phyloP scores from a whole-genome alignment of 2,888 invertebrate genomes.

The Trachelus iudaicus region DNA sequence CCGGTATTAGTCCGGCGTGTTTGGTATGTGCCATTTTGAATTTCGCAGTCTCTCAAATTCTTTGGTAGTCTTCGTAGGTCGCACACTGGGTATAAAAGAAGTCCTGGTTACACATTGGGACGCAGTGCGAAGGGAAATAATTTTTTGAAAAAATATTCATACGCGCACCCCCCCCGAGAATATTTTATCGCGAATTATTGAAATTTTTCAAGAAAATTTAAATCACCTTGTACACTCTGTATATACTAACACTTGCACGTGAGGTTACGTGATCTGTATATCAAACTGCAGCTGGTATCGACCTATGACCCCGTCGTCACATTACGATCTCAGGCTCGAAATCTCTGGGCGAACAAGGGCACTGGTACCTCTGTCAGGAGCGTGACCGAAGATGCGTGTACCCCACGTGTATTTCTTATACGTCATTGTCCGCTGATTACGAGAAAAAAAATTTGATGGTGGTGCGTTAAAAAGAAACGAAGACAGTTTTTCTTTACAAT shows the following conservation, averaged over 20 bases:
- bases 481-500: background rate
- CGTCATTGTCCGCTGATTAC: background rate
- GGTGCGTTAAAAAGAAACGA: background rate
- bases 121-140: background rate
- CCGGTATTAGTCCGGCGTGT: background rate
- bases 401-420: background rate
- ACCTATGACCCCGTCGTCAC: background rate
- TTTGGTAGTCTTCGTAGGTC: background rate
- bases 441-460: background rate
- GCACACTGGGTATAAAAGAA: background rate
- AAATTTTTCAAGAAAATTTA: background rate
- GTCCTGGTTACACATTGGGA: background rate
- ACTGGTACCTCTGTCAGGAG: background rate
- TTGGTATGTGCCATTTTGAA: background rate
- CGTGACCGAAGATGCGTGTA: background rate
- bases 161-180: background rate
- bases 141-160: background rate
- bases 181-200: background rate
- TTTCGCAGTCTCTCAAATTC: background rate
- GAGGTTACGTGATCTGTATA: background rate
- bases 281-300: constrained; percentile 4
- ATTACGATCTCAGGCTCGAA: background rate
- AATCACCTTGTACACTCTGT: background rate
- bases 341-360: constrained; percentile 1
- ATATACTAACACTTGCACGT: background rate